These are phyloP conservation scores for Zosterops pallidus DNA, from an alignment of 2,113 vertebrate genomes.

Conservation along the genomic window DNA sequence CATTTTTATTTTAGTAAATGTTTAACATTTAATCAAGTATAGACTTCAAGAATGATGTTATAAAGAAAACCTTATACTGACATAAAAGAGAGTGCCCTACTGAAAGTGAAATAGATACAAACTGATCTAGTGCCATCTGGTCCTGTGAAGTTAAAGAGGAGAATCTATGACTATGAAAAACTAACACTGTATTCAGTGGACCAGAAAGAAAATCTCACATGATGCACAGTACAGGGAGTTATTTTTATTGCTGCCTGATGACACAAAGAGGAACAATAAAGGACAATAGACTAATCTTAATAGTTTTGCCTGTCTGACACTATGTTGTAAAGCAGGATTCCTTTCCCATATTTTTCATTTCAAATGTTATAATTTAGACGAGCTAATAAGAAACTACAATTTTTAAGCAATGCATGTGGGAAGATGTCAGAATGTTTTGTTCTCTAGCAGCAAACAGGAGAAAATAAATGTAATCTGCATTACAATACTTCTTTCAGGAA, in stretches of 20 bases:
- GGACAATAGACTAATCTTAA: background rate
- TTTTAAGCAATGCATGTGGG: background rate
- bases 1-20: background rate
- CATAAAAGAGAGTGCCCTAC: background rate
- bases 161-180: background rate
- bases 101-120: background rate
- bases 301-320: background rate
- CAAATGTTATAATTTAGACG: background rate
- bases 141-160: background rate
- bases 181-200: background rate
- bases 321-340: background rate
- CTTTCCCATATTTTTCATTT: background rate
- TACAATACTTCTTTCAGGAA: background rate
- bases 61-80: background rate
- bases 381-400: background rate
- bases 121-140: background rate
- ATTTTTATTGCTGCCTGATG: background rate
- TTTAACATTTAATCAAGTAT: background rate
- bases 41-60: background rate
- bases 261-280: background rate
- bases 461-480: background rate
- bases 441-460: background rate
- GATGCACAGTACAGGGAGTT: background rate
- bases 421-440: constrained; percentile 2
- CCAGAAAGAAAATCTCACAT: background rate